Percentiles rank a stretch among this genome's conserved stretches.
phyloP scores from a whole-genome alignment of 2,113 vertebrate species.

The Brienomyrus longianalis region DNA sequence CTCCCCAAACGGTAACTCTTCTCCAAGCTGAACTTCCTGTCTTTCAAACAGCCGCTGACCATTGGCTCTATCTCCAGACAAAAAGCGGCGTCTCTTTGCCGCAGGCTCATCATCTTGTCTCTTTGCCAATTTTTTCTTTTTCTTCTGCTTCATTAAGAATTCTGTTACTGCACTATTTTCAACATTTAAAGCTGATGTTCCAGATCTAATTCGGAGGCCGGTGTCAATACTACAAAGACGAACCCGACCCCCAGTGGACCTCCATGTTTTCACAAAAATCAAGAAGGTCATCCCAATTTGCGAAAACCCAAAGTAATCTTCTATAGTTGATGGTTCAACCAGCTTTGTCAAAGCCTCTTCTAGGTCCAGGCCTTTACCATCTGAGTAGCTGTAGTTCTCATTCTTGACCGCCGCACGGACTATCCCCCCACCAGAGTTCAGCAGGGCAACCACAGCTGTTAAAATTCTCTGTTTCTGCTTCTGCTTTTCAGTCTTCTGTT shows the following conservation, averaged over 20 bases:
- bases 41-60: not conserved
- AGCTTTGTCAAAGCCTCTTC: no score
- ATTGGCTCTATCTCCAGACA: not conserved
- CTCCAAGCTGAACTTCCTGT: not conserved
- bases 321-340: not conserved
- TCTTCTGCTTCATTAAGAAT: not conserved
- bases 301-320: not conserved
- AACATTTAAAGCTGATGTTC: not conserved
- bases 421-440: no score
- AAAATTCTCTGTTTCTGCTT: no score
- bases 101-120: not conserved
- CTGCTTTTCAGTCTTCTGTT: not conserved
- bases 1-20: not conserved
- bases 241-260: not conserved
- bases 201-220: not conserved
- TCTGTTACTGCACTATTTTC: not conserved
- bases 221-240: not conserved
- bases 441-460: no score
- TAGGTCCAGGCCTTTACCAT: no score
- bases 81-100: not conserved
- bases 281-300: not conserved
- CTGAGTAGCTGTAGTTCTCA: no score
- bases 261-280: conserved; percentile 1
- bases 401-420: no score
- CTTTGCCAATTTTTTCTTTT: not conserved